Base-by-base conservation (phyloP, 1,140 invertebrate species). In the Lordiphosa collinella region DNA sequence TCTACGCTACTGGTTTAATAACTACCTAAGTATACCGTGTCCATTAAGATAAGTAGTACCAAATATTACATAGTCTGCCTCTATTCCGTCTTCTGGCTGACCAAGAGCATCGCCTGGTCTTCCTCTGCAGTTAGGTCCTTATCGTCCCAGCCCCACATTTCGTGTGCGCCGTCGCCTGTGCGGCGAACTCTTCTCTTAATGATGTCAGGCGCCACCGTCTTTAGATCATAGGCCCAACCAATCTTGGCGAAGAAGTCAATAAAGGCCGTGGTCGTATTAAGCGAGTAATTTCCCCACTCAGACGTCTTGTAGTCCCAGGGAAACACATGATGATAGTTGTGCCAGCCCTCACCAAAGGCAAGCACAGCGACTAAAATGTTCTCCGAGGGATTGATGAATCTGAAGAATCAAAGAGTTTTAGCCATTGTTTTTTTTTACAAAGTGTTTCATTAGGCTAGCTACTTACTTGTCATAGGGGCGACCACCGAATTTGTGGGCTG, bases 241-340 rank as follows among this genome's bases (percentile, higher is more conserved):
- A 98, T 92, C 80, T 92, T 92, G 2, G 95, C 93, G 80, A 95
- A 94, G 60, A 95, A 92, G 72, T 98, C 95, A 61, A 98, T 96
- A 85, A 97, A 96, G 1, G 91, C 90, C 0, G 94, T 96, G 0
- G 96, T 97, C 37, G 94, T 90, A 82, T 98, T 99, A 9, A 94
- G 89, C 9, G 91, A 91, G 90, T 94, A 96, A 74, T 93, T 92
- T 32, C 96, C 95, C 0, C 96, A 90, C 85, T 96, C 95, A 4
- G 95, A 91, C 2, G 95, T 94, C 86, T 96, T 95, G 91, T 97
- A 97, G 86, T 99, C 97, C 93, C 96, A 89, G 0, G 98, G 97
- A 90, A 99, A 99, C 0, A 95, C 94, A 90, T 99, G 97, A 87
- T 99, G 97, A 89, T 98, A 99, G 89, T 98, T 98, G 87, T 98